Evolutionary conservation across 2,113 vertebrate species (phyloP).

Genomic region (Phaethon lepturus): DNA sequence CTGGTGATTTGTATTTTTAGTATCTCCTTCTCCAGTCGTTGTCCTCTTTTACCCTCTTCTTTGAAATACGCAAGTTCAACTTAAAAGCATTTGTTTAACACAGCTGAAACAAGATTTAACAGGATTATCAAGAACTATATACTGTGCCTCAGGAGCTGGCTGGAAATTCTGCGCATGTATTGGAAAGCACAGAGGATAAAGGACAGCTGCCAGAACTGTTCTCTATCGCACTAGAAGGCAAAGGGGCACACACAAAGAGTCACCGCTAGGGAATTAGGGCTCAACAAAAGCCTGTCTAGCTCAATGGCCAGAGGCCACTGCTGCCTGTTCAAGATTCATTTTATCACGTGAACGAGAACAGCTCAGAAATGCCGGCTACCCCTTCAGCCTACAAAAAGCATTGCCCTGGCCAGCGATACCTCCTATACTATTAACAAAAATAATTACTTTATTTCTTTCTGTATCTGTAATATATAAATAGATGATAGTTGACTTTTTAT

Average conservation of each 20-base stretch:
- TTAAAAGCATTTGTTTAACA: not conserved
- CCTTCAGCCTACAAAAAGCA: not conserved
- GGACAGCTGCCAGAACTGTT: not conserved
- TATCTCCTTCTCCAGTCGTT: not conserved
- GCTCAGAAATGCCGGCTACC: not conserved
- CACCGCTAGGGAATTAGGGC: not conserved
- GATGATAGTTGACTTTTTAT: not conserved
- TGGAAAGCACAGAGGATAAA: not conserved
- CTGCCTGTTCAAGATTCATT: not conserved
- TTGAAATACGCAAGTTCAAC: not conserved
- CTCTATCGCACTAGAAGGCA: not conserved
- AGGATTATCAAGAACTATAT: not conserved
- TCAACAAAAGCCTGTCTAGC: not conserved
- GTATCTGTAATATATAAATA: constrained; percentile 32
- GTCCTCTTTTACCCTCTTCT: not conserved
- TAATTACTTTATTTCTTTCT: not conserved
- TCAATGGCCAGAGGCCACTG: not conserved
- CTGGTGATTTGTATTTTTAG: not conserved
- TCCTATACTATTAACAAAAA: not conserved
- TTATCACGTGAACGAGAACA: not conserved
- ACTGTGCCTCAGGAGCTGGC: not conserved
- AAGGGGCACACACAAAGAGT: not conserved
- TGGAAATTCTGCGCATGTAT: not conserved
- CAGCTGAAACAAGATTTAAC: not conserved
- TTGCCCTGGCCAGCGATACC: not conserved